Percentiles rank a stretch among this genome's conserved stretches.
phyloP scores from a whole-genome alignment of 1,140 invertebrate species.

The Aphelenchoides besseyi region DNA sequence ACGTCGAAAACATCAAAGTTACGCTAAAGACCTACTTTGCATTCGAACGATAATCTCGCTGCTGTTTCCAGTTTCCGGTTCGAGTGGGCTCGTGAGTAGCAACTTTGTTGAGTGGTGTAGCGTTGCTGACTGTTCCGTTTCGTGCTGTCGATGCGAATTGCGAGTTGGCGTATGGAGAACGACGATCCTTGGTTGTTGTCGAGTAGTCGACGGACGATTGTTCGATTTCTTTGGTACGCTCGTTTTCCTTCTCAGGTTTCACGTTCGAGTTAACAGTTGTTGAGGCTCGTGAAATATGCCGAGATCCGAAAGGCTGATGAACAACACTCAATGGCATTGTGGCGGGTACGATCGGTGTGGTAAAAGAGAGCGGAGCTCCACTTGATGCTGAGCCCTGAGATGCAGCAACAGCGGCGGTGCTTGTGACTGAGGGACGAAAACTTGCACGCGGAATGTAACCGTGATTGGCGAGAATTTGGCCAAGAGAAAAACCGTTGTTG shows the following conservation, averaged over 20 bases:
- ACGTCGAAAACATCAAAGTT: not conserved
- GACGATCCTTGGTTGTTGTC: not conserved
- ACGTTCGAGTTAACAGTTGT: not conserved
- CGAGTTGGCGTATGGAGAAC: not conserved
- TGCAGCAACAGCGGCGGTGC: conserved; percentile 11
- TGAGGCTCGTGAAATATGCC: not conserved
- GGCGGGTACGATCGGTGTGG: conserved; percentile 7
- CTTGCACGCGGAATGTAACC: conserved; percentile 47
- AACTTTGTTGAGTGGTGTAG: not conserved
- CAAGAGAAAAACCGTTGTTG: conserved; percentile 33
- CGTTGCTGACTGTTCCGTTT: not conserved
- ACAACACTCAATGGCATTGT: conserved; percentile 16
- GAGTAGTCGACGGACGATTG: not conserved
- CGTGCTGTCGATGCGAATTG: not conserved
- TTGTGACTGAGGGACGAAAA: conserved; percentile 32
- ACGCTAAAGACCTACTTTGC: not conserved
- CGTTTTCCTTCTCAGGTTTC: not conserved
- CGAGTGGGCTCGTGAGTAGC: not conserved
- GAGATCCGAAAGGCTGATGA: not conserved
- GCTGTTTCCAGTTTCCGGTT: not conserved
- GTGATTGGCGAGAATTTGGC: conserved; percentile 41
- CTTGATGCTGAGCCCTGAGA: conserved; percentile 12
- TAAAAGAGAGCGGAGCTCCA: conserved; percentile 21
- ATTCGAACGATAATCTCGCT: not conserved
- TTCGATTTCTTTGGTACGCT: not conserved